phyloP scores from a whole-genome alignment of 2,113 vertebrate genomes.

The Oreochromis tanganicae region DNA sequence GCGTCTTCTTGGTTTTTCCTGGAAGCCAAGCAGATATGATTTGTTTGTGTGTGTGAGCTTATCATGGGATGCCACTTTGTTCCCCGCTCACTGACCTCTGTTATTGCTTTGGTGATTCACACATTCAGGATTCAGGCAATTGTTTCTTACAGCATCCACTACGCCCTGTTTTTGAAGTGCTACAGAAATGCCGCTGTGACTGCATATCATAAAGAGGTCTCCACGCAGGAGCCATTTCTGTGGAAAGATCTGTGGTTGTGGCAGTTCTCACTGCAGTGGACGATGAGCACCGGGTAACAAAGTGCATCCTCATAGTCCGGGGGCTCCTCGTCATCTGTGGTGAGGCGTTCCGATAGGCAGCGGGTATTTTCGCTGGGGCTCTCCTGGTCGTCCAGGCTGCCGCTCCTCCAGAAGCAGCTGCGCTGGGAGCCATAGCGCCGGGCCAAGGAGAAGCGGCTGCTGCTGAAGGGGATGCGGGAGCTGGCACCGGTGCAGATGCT shows the following conservation, averaged over 20 bases:
- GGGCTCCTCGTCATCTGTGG: conserved; percentile 80
- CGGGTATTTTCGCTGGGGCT: conserved; percentile 89
- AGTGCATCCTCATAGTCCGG: conserved; percentile 92
- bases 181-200: conserved; percentile 16
- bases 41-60: background rate
- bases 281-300: conserved; percentile 91
- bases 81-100: background rate
- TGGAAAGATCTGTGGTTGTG: conserved; percentile 90
- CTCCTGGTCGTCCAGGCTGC: conserved; percentile 85
- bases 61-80: background rate
- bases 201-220: conserved; percentile 87
- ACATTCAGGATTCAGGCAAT: conserved; percentile 37
- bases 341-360: conserved; percentile 82
- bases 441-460: conserved; percentile 87
- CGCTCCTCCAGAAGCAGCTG: conserved; percentile 86
- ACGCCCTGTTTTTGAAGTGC: conserved; percentile 17
- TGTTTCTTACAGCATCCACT: background rate
- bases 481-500: conserved; percentile 88
- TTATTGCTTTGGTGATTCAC: conserved; percentile 65
- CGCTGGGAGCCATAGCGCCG: conserved; percentile 86
- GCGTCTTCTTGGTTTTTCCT: conserved; percentile 9
- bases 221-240: conserved; percentile 90
- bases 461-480: conserved; percentile 84
- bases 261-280: conserved; percentile 93
- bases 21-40: background rate